A percentile compares a stretch with the other conserved stretches of the same genome.
Evolutionary conservation across 2,888 invertebrate genomes (phyloP).

Genomic region (Ormyrus thymus): DNA sequence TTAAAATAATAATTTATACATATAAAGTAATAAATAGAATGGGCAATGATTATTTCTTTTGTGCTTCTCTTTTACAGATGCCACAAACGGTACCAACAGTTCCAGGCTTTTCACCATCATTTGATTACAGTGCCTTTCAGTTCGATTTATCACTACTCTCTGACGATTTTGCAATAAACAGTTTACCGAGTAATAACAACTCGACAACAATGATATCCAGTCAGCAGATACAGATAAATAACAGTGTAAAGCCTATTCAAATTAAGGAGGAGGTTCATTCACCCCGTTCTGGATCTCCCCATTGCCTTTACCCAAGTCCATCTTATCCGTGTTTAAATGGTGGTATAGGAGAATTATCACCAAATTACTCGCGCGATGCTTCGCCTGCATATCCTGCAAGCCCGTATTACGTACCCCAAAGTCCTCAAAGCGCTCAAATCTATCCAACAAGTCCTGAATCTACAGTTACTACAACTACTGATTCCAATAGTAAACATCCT

Average conservation of each 20-base stretch:
- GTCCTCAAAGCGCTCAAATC: slow-evolving; percentile 72
- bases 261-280: slow-evolving; percentile 78
- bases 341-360: slow-evolving; percentile 67
- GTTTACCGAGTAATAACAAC: background rate
- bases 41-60: slow-evolving; percentile 21
- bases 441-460: slow-evolving; percentile 72
- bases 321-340: slow-evolving; percentile 66
- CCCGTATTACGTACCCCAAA: slow-evolving; percentile 72
- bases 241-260: slow-evolving; percentile 57
- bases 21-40: too few species aligned
- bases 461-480: slow-evolving; percentile 19
- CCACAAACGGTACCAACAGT: slow-evolving; percentile 88
- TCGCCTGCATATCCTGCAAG: slow-evolving; percentile 73
- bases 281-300: slow-evolving; percentile 69
- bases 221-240: slow-evolving; percentile 6
- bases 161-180: slow-evolving; percentile 71
- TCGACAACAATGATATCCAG: background rate
- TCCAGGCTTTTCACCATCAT: slow-evolving; percentile 83
- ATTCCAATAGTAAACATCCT: slow-evolving; percentile 62
- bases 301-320: slow-evolving; percentile 67
- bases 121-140: slow-evolving; percentile 81
- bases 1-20: too few species aligned
- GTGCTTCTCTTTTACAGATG: slow-evolving; percentile 79
- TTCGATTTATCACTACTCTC: slow-evolving; percentile 86
- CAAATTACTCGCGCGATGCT: slow-evolving; percentile 70